A percentile compares a stretch with the other conserved stretches of the same genome.
Evolutionary conservation across 2,113 vertebrate species (phyloP).

Genomic region (Thymallus thymallus): DNA sequence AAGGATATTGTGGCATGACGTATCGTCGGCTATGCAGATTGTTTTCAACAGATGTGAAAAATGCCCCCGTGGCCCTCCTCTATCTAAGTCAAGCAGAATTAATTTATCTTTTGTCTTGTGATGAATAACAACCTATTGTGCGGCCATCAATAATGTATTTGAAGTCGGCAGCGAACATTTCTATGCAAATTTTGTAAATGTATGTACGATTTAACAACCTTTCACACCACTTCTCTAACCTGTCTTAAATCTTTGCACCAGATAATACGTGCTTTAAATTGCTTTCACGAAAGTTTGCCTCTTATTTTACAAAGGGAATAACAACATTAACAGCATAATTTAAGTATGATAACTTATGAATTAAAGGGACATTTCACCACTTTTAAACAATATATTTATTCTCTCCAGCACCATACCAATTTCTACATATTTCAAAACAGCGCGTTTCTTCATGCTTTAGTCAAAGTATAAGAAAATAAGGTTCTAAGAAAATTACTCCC

Average conservation of each 20-base stretch:
- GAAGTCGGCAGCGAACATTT: slow-evolving; percentile 42
- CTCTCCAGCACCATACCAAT: too few species aligned
- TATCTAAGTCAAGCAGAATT: slow-evolving; percentile 67
- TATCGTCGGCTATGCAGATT: slow-evolving; percentile 63
- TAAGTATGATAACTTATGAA: too few species aligned
- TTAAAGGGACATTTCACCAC: too few species aligned
- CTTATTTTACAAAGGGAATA: too few species aligned
- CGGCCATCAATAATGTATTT: slow-evolving; percentile 64
- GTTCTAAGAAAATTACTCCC: too few species aligned
- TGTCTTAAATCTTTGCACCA: neutral
- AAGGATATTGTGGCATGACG: slow-evolving; percentile 63
- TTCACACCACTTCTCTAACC: neutral
- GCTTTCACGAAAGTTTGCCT: too few species aligned
- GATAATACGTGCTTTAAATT: too few species aligned
- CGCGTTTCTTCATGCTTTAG: too few species aligned
- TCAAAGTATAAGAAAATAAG: too few species aligned
- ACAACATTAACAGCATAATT: too few species aligned
- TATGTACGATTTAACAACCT: neutral
- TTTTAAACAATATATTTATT: too few species aligned
- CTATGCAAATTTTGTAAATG: slow-evolving; percentile 39
- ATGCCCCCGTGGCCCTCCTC: slow-evolving; percentile 67
- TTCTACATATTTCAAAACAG: too few species aligned
- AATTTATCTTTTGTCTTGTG: slow-evolving; percentile 72
- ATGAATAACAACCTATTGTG: slow-evolving; percentile 70
- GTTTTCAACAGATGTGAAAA: slow-evolving; percentile 70